phyloP scores from a whole-genome alignment of 2,888 invertebrate genomes.

The Parnassius mnemosyne region DNA sequence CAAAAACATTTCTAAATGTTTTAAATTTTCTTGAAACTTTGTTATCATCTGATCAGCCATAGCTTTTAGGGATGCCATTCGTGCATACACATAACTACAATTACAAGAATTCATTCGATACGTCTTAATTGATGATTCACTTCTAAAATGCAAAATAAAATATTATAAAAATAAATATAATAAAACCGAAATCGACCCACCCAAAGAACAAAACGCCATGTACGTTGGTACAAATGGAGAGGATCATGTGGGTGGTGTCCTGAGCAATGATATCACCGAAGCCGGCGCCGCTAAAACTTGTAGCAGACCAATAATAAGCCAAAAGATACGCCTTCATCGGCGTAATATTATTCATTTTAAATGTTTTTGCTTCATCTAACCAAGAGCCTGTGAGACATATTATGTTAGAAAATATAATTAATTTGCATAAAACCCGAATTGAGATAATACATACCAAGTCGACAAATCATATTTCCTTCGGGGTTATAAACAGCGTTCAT shows the following conservation, averaged over 20 bases:
- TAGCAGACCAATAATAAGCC: constrained; percentile 72
- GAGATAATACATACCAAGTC: constrained; percentile 43
- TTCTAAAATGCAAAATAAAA: constrained; percentile 11
- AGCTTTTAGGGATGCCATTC: constrained; percentile 71
- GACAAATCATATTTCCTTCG: constrained; percentile 66
- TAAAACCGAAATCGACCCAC: constrained; percentile 41
- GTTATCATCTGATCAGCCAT: constrained; percentile 71
- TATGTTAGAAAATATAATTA: neutral
- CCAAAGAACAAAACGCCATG: constrained; percentile 76
- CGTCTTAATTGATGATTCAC: too few relatives aligned
- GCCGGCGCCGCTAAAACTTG: constrained; percentile 71
- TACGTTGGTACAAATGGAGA: constrained; percentile 64
- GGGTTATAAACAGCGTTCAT: constrained; percentile 51
- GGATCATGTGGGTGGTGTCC: constrained; percentile 61
- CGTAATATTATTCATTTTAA: constrained; percentile 46
- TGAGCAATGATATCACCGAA: constrained; percentile 74
- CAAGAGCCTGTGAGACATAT: constrained; percentile 53
- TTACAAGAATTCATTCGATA: neutral
- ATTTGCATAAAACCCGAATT: neutral
- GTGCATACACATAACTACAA: constrained; percentile 69
- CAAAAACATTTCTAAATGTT: constrained; percentile 68
- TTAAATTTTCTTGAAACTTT: constrained; percentile 68
- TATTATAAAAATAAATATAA: constrained; percentile 26
- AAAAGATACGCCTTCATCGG: constrained; percentile 63
- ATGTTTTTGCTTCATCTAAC: constrained; percentile 57